Evolutionary conservation across 1,140 invertebrate species (phyloP).

Genomic region (Pachyrhynchus sulphureomaculatus): DNA sequence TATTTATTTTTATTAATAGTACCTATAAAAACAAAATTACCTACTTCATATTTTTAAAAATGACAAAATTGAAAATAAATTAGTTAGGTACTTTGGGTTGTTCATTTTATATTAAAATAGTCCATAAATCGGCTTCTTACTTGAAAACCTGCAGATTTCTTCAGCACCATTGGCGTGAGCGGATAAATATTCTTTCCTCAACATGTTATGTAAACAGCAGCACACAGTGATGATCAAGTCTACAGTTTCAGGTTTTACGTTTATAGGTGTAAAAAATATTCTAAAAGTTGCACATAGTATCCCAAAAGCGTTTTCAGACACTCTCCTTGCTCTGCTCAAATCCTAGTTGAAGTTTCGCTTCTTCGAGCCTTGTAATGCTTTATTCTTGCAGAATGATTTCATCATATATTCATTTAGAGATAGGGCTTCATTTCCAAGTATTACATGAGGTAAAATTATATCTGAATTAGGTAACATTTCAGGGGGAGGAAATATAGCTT

Average conservation of each 20-base stretch:
- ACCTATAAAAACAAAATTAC: too few species aligned
- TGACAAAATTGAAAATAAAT: too few species aligned
- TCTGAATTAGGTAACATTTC: background rate
- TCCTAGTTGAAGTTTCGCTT: constrained; percentile 55
- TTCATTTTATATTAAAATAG: too few species aligned
- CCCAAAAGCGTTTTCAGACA: constrained; percentile 52
- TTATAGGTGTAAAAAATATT: constrained; percentile 45
- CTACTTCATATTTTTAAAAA: too few species aligned
- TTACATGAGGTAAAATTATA: constrained; percentile 30
- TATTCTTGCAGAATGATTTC: constrained; percentile 29
- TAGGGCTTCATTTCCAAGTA: constrained; percentile 43
- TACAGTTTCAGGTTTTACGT: constrained; percentile 40
- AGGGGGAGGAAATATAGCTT: background rate
- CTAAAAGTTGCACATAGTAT: constrained; percentile 46
- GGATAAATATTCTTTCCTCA: constrained; percentile 20
- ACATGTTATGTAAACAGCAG: constrained; percentile 39
- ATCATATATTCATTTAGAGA: constrained; percentile 38
- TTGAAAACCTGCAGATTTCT: background rate
- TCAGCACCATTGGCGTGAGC: background rate
- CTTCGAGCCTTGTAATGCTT: constrained; percentile 1
- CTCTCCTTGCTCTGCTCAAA: constrained; percentile 46
- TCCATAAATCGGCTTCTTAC: too few species aligned
- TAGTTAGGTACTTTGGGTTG: too few species aligned
- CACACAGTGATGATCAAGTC: constrained; percentile 39
- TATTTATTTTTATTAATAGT: too few species aligned